These are phyloP conservation scores for Triops cancriformis DNA, from an alignment of 1,140 invertebrate species.

Conservation along the genomic window DNA sequence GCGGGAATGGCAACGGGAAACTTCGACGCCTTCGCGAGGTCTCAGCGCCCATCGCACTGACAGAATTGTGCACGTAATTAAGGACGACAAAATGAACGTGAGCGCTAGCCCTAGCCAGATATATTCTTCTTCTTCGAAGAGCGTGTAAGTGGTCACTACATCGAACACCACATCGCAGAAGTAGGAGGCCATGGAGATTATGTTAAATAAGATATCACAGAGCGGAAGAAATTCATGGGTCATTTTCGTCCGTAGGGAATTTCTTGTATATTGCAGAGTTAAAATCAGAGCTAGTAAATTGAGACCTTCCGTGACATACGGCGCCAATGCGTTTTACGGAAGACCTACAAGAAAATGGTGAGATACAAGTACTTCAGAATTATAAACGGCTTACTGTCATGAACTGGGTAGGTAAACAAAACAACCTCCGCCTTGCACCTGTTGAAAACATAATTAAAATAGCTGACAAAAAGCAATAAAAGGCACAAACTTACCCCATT, in stretches of 20 bases:
- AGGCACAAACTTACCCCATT: not conserved
- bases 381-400: too few relatives aligned
- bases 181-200: constrained; percentile 80
- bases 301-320: not conserved
- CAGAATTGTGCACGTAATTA: constrained; percentile 61
- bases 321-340: not conserved
- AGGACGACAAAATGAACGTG: constrained; percentile 55
- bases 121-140: constrained; percentile 55
- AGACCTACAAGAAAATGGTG: too few relatives aligned
- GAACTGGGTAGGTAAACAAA: too few relatives aligned
- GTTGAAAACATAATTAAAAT: not conserved
- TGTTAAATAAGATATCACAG: constrained; percentile 82
- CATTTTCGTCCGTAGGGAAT: constrained; percentile 25
- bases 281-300: not conserved
- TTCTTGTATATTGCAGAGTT: not conserved
- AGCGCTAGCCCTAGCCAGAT: constrained; percentile 54
- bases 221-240: constrained; percentile 65
- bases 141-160: constrained; percentile 69
- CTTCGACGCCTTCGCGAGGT: constrained; percentile 40
- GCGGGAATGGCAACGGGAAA: constrained; percentile 29
- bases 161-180: constrained; percentile 87
- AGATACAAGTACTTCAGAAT: too few relatives aligned
- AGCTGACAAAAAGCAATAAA: not conserved
- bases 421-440: too few relatives aligned
- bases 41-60: constrained; percentile 45